phyloP scores from a whole-genome alignment of 2,797 vertebrate genomes.

The Pristis pectinata region DNA sequence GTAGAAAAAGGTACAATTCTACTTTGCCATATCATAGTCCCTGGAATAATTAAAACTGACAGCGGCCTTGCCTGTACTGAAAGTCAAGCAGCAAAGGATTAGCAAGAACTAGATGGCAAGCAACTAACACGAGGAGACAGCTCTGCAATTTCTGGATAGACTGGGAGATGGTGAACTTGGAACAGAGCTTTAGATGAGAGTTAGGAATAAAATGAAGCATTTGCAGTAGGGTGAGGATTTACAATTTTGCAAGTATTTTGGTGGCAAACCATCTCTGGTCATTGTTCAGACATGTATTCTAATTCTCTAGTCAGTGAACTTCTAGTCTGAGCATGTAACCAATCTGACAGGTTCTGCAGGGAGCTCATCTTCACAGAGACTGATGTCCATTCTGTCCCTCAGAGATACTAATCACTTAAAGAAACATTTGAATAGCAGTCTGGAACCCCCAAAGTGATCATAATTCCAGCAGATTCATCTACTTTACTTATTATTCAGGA shows the following conservation, averaged over 20 bases:
- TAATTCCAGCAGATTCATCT: background rate
- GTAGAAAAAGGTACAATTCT: too few relatives aligned
- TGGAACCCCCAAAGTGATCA: background rate
- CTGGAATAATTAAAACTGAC: background rate
- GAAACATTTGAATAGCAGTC: background rate
- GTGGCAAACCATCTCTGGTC: background rate
- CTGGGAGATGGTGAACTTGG: background rate
- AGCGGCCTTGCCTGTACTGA: background rate
- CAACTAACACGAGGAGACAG: background rate
- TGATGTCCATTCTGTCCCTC: background rate
- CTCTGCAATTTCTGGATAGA: background rate
- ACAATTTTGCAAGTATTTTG: too few relatives aligned
- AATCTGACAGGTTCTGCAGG: background rate
- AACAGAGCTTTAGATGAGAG: background rate
- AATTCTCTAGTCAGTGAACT: background rate
- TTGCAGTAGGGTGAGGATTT: background rate
- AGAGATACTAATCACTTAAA: background rate
- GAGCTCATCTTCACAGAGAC: background rate
- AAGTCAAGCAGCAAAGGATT: background rate
- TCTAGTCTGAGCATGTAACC: background rate
- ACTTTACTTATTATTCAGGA: background rate
- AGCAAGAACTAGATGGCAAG: background rate
- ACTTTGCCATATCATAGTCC: background rate
- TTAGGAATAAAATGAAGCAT: background rate
- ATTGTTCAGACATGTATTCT: too few relatives aligned